Base-by-base conservation (phyloP, 92 coral and sea anemone species). In the Plumapathes pennacea region DNA sequence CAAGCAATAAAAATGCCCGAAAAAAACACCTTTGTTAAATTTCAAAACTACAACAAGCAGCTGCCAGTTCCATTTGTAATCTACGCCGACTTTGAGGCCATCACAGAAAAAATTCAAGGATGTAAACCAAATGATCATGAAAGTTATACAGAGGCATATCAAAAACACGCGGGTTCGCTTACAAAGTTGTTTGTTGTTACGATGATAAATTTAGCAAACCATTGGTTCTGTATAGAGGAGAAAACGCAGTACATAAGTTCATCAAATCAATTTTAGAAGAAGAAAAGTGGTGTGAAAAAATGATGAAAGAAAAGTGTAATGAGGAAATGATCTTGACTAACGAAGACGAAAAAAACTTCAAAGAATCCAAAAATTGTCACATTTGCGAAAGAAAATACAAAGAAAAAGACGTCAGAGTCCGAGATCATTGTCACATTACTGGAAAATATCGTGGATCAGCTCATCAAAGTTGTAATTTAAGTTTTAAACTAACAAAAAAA, bases 1-100 rank as follows among this genome's bases (percentile, higher is more conserved):
- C 73, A 73, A 44, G 64, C 64, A 10, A 32, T 63, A 0, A 54
- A 26, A 9, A 65, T 65, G 82, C 82, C 82, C 32, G 39, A 41
- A 8, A 56, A 64, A 28, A 75, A 39, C 0, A 20, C 54, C 0
- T 64, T 26, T 25, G 10, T 28, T 9, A 38, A 59, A n/a, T 50
- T 31, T 25, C 4, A 65, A 6, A 65, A 76, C 48, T 40, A 19
- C 20, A 54, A 76, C 23, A 76, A 57, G 42, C 76, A 10, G 57
- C 15, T 4, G 25, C 18, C 13, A 10, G 1, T 20, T 32, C 46
- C 56, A 22, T 64, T 50, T 50, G 1, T 6, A 3, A 48, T 52
- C 13, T 32, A 49, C 42, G 60, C 21, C 22, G 15, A 29, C 13
- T 4, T 32, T 49, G 71, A 20, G 14, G 13, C 46, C 10, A 26